These are phyloP conservation scores for Ceratina japonica DNA, from an alignment of 1,140 invertebrate genomes.

Conservation along the genomic window DNA sequence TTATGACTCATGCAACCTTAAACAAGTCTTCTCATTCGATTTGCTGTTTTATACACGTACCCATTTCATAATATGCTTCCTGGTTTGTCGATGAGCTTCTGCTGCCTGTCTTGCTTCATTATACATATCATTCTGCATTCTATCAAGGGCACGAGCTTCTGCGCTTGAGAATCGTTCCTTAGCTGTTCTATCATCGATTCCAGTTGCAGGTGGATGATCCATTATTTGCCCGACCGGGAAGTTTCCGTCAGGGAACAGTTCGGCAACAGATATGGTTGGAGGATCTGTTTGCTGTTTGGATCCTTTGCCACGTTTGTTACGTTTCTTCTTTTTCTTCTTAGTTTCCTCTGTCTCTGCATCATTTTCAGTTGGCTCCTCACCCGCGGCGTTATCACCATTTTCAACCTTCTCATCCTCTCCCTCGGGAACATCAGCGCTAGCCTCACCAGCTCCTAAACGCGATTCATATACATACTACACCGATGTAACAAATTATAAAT, in stretches of 20 bases:
- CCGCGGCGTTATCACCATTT: constrained; percentile 64
- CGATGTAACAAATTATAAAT: not conserved
- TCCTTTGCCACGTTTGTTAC: constrained; percentile 76
- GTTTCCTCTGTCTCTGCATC: constrained; percentile 75
- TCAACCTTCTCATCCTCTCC: constrained; percentile 67
- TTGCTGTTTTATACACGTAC: constrained; percentile 37
- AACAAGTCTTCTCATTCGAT: not conserved
- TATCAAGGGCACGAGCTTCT: constrained; percentile 92
- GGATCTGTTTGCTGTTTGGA: constrained; percentile 87
- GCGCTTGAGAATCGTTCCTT: constrained; percentile 93
- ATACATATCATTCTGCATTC: constrained; percentile 93
- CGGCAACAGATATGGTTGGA: constrained; percentile 91
- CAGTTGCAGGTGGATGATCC: constrained; percentile 85
- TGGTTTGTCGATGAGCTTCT: constrained; percentile 96
- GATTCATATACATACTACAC: not conserved
- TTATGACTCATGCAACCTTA: too few species aligned
- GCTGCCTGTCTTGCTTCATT: constrained; percentile 97
- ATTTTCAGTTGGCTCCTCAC: constrained; percentile 67
- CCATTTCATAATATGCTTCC: constrained; percentile 77
- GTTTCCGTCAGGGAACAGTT: constrained; percentile 91
- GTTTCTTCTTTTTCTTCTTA: constrained; percentile 85
- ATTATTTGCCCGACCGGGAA: constrained; percentile 91
- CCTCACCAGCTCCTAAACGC: constrained; percentile 74
- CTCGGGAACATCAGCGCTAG: constrained; percentile 77
- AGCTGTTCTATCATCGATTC: constrained; percentile 90